Evolutionary conservation across 2,888 invertebrate species (phyloP), one percentile per base, ranked within the genome.

Genomic region (Mythimna impura): DNA sequence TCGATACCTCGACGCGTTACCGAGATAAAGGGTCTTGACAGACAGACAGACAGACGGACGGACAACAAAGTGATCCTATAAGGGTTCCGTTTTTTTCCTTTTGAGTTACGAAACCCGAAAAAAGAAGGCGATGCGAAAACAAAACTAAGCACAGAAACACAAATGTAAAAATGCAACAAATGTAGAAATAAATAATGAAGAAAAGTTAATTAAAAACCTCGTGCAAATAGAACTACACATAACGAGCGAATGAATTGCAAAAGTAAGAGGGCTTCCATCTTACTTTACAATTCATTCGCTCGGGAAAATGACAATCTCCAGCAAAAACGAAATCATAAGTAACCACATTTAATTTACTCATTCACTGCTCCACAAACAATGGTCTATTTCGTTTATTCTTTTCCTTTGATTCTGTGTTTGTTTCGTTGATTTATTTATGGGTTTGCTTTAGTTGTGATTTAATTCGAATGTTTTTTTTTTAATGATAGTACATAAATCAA

Each of bases 131-230:
- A 34, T 3, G 10, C 34, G 7, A 17, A 22, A 61, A 55, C 30
- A 47, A 47, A 62, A 30, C n/a, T 52, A 7, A 17, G 50, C 25
- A 22, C 30, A 50, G 40, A 47, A 55, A 30, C 8, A 8, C 14
- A 12, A 52, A 54, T 20, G 17, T 17, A 40, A 12, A 76, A 55
- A 69, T 7, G 7, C 34, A 7, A 7, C 34, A 7, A 34, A 7
- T 34, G 3, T 30, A 34, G 34, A 34, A 40, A 10, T 30, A 69
- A 70, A 47, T 0, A 7, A 14, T 14, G 10, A 6, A 30, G 9
- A 47, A 73, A 65, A 65, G 5, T 52, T 65, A 78, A 76, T 76
- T 72, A 78, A 72, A 78, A 78, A 50, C 22, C 58, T 60, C n/a
- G 12, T 50, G n/a, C 40, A 71, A 76, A 65, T 30, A 76, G 30